A percentile compares a stretch with the other conserved stretches of the same genome.
phyloP scores from a whole-genome alignment of 2,888 invertebrate genomes.

The Dromius quadrimaculatus region DNA sequence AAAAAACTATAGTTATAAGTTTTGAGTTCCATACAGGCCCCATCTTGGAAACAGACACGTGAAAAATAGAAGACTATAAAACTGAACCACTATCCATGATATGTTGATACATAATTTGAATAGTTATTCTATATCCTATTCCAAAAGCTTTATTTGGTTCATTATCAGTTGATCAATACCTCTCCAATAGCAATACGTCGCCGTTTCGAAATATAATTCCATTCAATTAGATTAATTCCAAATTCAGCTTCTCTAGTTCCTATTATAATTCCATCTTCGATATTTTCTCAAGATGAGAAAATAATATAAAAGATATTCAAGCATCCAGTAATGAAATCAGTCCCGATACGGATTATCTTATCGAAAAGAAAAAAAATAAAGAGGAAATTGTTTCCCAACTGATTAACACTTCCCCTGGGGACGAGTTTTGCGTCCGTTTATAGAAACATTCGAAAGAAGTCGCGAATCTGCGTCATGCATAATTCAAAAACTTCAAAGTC shows the following conservation, averaged over 20 bases:
- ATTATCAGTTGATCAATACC: too few species aligned
- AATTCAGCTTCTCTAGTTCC: slow-evolving; percentile 5
- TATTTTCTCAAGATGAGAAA: slow-evolving; percentile 2
- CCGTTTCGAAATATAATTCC: too few species aligned
- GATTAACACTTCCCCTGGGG: slow-evolving; percentile 6
- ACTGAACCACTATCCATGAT: too few species aligned
- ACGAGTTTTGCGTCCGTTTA: slow-evolving; percentile 12
- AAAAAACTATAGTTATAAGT: too few species aligned
- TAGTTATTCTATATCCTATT: too few species aligned
- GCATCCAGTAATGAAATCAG: slow-evolving; percentile 32
- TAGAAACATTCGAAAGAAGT: slow-evolving; percentile 31
- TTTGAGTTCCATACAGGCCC: too few species aligned
- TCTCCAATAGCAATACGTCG: too few species aligned
- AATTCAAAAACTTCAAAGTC: slow-evolving; percentile 29
- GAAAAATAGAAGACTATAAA: too few species aligned
- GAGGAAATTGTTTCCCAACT: slow-evolving; percentile 5
- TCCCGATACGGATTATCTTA: slow-evolving; percentile 9
- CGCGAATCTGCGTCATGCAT: slow-evolving; percentile 32
- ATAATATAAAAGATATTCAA: slow-evolving; percentile 20
- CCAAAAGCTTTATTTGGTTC: too few species aligned
- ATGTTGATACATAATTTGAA: too few species aligned
- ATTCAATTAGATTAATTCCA: slow-evolving; percentile 2
- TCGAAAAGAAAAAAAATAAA: slow-evolving; percentile 1
- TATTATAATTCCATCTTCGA: background rate
- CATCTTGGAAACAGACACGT: too few species aligned